phyloP scores from a whole-genome alignment of 2,888 invertebrate species.

The Nineta flava region DNA sequence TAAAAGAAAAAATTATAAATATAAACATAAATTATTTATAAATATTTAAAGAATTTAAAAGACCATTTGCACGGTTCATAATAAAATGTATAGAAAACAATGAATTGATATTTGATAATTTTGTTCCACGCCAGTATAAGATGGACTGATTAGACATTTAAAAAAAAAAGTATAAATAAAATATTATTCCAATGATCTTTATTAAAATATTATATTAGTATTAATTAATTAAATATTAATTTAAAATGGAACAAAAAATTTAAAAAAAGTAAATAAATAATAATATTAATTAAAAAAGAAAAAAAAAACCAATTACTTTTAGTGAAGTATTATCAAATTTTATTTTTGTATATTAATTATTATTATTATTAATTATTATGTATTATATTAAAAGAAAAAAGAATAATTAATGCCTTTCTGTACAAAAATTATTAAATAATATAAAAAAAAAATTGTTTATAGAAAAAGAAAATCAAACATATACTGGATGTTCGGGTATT shows the following conservation, averaged over 20 bases:
- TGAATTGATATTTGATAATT: not conserved
- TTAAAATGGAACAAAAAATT: slow-evolving; percentile 11
- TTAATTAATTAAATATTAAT: slow-evolving; percentile 9
- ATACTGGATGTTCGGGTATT: too few relatives aligned
- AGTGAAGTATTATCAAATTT: not conserved
- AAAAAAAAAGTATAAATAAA: too few relatives aligned
- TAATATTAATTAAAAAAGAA: not conserved
- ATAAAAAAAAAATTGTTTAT: too few relatives aligned
- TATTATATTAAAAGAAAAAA: not conserved
- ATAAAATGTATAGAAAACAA: too few relatives aligned
- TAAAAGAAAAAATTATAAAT: too few relatives aligned
- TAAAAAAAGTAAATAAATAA: slow-evolving; percentile 3
- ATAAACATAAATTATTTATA: too few relatives aligned
- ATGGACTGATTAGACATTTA: slow-evolving; percentile 17
- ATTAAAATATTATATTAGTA: slow-evolving; percentile 10
- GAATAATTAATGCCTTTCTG: not conserved
- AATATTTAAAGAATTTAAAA: too few relatives aligned
- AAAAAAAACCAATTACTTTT: too few relatives aligned
- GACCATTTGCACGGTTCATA: too few relatives aligned
- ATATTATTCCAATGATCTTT: slow-evolving; percentile 15
- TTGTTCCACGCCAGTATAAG: slow-evolving; percentile 2
- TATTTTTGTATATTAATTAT: not conserved
- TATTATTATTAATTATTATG: not conserved
- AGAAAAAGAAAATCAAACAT: too few relatives aligned
- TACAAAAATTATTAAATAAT: not conserved